phyloP scores from a whole-genome alignment of 1,140 invertebrate genomes.

The Orius insidiosus region DNA sequence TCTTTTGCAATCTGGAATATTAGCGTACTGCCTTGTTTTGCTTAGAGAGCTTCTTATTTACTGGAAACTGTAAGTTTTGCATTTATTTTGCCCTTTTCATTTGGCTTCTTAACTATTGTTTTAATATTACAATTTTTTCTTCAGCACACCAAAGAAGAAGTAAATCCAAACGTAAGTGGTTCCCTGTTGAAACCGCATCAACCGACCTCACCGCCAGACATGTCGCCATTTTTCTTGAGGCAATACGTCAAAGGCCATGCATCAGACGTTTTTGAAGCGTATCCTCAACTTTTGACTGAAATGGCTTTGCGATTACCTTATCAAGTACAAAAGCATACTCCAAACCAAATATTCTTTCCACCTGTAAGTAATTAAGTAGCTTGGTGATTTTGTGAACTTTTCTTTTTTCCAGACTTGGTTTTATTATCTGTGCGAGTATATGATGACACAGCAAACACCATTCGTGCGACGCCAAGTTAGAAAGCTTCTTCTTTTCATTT shows the following conservation, averaged over 20 bases:
- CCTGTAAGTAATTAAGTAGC: too few species aligned
- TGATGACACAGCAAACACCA: slow-evolving; percentile 79
- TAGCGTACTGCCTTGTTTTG: slow-evolving; percentile 65
- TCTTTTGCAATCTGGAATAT: slow-evolving; percentile 57
- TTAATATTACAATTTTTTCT: too few species aligned
- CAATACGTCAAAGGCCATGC: slow-evolving; percentile 85
- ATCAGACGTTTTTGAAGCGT: slow-evolving; percentile 82
- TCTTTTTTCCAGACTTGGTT: slow-evolving; percentile 40
- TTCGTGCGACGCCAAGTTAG: slow-evolving; percentile 62
- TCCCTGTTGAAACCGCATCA: slow-evolving; percentile 64
- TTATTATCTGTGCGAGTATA: slow-evolving; percentile 80
- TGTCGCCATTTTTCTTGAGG: slow-evolving; percentile 87
- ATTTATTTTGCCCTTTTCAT: slow-evolving; percentile 10
- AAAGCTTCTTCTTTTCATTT: slow-evolving; percentile 81
- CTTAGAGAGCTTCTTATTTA: slow-evolving; percentile 63
- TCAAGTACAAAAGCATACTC: slow-evolving; percentile 65
- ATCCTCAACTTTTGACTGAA: slow-evolving; percentile 83
- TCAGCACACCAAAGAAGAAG: slow-evolving; percentile 31
- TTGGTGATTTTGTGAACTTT: too few species aligned
- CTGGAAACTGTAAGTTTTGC: slow-evolving; percentile 57
- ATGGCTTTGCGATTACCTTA: slow-evolving; percentile 87
- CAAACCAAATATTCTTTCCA: slow-evolving; percentile 34
- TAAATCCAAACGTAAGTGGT: slow-evolving; percentile 31
- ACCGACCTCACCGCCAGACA: slow-evolving; percentile 66
- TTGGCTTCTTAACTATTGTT: slow-evolving; percentile 1